Percentiles rank a stretch among this genome's conserved stretches.
phyloP scores from a whole-genome alignment of 2,797 vertebrate species.

The Acanthiza pusilla region DNA sequence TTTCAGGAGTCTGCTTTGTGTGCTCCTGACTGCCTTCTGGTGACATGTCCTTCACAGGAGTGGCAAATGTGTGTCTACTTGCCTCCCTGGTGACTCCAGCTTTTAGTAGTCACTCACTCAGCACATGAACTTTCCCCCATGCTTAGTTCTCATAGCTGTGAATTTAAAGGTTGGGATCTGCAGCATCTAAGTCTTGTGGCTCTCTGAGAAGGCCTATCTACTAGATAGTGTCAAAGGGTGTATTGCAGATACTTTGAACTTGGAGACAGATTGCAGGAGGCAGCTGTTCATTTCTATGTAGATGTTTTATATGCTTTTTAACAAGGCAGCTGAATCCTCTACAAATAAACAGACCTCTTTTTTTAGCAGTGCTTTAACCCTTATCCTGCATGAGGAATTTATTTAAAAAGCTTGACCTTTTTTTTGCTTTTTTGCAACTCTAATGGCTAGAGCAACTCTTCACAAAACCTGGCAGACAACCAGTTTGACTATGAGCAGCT shows the following conservation, averaged over 20 bases:
- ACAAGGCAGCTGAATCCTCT: not conserved
- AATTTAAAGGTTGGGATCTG: not conserved
- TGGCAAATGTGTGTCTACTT: not conserved
- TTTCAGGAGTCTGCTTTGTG: not conserved
- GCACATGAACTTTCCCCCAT: not conserved
- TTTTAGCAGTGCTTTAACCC: slow-evolving; percentile 7
- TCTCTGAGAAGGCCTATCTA: not conserved
- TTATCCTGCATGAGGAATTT: not conserved
- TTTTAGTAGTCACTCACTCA: not conserved
- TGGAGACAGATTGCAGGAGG: not conserved
- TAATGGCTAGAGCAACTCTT: not conserved
- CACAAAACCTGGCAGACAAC: not conserved
- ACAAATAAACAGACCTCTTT: not conserved
- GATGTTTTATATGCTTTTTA: slow-evolving; percentile 7
- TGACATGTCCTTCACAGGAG: not conserved
- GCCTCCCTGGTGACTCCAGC: not conserved
- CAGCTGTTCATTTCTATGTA: not conserved
- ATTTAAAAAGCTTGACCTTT: not conserved
- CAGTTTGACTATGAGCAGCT: not conserved
- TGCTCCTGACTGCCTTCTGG: not conserved
- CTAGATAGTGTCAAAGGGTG: not conserved
- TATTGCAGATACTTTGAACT: not conserved
- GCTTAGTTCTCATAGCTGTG: not conserved
- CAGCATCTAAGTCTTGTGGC: not conserved
- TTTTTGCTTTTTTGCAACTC: not conserved